Base-by-base conservation (phyloP, 2,113 vertebrate species). In the Hippoglossus stenolepis region DNA sequence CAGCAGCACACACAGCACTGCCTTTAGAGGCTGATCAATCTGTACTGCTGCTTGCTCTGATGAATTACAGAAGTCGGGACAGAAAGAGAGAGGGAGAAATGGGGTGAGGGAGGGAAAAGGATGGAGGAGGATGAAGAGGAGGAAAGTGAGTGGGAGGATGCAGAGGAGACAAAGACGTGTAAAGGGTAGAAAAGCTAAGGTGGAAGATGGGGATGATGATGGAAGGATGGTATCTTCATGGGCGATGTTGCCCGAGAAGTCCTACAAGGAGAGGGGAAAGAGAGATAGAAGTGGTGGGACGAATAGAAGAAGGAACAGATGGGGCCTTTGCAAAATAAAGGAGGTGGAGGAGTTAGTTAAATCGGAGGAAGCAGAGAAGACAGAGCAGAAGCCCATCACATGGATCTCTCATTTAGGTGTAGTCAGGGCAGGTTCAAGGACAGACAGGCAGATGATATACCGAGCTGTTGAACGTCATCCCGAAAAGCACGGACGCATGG, bases 21-120 rank as follows among this genome's bases (percentile, higher is more conserved):
- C 95, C 89, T 73, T 94, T 91, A 95, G 95, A 94, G 95, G 81
- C 88, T 94, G 96, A 96, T 97, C 96, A 94, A 96, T 97, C 95
- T 90, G 75, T 24, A 82, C 89, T 84, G 78, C 89, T 72, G 91
- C 88, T 89, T 82, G 86, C 90, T 68, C 92, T 96, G 96, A 97
- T 96, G 94, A 96, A 97, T 97, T 95, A 94, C 94, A 92, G 87
- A 76, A 92, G 88, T 93, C 91, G 87, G 60, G 90, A 90, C 68
- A 73, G 79, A 84, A 77, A 67, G 70, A 66, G 49, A 58, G 75
- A 63, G 59, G 45, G 61, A 40, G 67, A 40, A 69, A 60, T 53
- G 28, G 60, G 57, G 21, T 17, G 14, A 23, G 23, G 53, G 40
- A 28, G 47, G n/a, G 38, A 40, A 56, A 8, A 2, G 53, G n/a